phyloP scores from a whole-genome alignment of 1,140 invertebrate species.

The Drosophila pallidifrons region DNA sequence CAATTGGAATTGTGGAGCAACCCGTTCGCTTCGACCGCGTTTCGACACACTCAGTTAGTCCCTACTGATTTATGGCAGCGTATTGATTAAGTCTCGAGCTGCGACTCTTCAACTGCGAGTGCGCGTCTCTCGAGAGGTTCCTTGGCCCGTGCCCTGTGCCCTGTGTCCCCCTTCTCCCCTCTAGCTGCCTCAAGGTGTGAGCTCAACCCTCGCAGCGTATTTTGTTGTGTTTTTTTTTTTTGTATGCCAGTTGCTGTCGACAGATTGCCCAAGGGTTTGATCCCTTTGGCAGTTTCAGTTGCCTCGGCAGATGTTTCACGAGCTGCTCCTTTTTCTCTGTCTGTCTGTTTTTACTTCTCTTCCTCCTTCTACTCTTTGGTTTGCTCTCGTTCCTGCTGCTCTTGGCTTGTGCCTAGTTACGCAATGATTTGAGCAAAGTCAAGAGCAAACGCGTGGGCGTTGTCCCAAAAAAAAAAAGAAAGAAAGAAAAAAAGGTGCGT shows the following conservation, averaged over 20 bases:
- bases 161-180: not conserved
- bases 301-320: constrained; percentile 43
- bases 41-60: constrained; percentile 38
- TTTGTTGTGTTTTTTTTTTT: constrained; percentile 6
- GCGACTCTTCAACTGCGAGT: not conserved
- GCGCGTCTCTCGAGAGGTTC: no score
- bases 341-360: no score
- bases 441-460: constrained; percentile 9
- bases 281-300: constrained; percentile 9
- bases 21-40: not conserved
- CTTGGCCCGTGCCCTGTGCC: not conserved
- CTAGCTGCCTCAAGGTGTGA: constrained; percentile 38
- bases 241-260: constrained; percentile 53
- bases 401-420: constrained; percentile 42
- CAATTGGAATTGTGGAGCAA: constrained; percentile 6
- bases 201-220: constrained; percentile 43
- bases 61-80: constrained; percentile 58
- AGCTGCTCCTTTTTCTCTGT: constrained; percentile 29
- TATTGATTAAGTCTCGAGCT: constrained; percentile 53
- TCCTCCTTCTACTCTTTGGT: not conserved
- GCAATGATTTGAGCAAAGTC: constrained; percentile 48
- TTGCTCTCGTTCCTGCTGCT: not conserved
- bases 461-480: not conserved
- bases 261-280: constrained; percentile 44
- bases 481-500: constrained; percentile 43